Evolutionary conservation across 2,888 invertebrate genomes (phyloP).

Genomic region (Agrilus cyanescens): DNA sequence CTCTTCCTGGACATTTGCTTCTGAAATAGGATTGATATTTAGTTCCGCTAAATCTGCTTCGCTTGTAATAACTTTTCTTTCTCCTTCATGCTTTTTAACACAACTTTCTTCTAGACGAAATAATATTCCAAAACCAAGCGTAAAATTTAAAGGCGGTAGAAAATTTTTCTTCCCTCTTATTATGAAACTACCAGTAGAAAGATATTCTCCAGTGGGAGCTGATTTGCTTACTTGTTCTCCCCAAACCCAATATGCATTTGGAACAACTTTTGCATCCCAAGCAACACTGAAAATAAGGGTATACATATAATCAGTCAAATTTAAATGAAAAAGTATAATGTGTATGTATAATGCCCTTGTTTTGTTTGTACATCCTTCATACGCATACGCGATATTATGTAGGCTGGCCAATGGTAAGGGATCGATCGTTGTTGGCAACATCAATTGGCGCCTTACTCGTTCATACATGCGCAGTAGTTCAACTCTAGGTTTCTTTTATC

Average conservation of each 20-base stretch:
- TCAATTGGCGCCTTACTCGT: no score
- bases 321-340: conserved; percentile 4
- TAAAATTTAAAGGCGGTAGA: conserved; percentile 80
- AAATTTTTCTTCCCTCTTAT: conserved; percentile 96
- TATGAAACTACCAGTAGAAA: conserved; percentile 95
- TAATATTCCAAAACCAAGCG: conserved; percentile 87
- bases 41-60: no score
- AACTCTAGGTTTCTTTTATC: no score
- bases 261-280: conserved; percentile 96
- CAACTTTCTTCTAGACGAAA: conserved; percentile 87
- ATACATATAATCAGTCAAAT: background rate
- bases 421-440: no score
- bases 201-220: conserved; percentile 94
- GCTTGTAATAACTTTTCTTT: conserved; percentile 49
- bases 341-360: background rate
- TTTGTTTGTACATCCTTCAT: background rate
- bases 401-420: no score
- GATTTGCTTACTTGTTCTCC: conserved; percentile 94
- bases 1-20: conserved; percentile 28
- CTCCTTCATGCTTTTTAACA: conserved; percentile 66
- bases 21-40: no score
- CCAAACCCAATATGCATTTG: conserved; percentile 95
- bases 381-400: background rate
- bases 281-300: conserved; percentile 59
- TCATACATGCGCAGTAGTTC: no score